Conservation (phyloP, 2,113 vertebrate genomes). For the Anoura caudifer region DNA sequence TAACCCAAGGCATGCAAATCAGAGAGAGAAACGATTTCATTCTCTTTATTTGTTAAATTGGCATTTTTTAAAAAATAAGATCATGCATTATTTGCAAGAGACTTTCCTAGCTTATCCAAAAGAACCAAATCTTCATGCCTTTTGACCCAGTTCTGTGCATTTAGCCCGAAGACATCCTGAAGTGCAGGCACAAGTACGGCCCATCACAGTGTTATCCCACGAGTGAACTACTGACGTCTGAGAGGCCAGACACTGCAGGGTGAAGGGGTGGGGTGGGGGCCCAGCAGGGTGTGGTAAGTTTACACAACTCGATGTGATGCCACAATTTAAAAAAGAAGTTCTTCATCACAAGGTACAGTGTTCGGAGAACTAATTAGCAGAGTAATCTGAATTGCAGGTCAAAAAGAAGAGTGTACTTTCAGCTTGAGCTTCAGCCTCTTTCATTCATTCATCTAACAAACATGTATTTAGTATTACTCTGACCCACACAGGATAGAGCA, state of each 20-base stretch:
- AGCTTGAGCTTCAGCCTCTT: not conserved
- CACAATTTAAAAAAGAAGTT: too few species aligned
- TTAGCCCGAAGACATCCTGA: not conserved
- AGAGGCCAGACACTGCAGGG: not conserved
- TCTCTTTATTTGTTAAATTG: not conserved
- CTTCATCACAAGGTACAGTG: not conserved
- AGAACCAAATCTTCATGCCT: not conserved
- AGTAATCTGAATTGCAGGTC: not conserved
- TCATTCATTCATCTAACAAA: not conserved
- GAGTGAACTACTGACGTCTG: not conserved
- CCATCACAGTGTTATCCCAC: not conserved
- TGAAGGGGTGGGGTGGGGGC: not conserved
- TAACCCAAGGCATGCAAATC: not conserved
- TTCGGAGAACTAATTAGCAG: not conserved
- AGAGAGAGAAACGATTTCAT: not conserved
- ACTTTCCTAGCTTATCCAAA: not conserved
- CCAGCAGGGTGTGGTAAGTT: not conserved
- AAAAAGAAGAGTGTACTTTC: not conserved
- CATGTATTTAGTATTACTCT: not conserved
- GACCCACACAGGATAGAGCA: not conserved
- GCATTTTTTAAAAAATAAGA: not conserved
- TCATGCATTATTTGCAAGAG: not conserved
- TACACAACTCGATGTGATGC: not conserved
- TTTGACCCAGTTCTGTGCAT: not conserved
- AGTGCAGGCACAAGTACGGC: not conserved